phyloP scores from a whole-genome alignment of 30 jellyfish, hydroid and myxozoan genomes.

The Hydractinia echinata region DNA sequence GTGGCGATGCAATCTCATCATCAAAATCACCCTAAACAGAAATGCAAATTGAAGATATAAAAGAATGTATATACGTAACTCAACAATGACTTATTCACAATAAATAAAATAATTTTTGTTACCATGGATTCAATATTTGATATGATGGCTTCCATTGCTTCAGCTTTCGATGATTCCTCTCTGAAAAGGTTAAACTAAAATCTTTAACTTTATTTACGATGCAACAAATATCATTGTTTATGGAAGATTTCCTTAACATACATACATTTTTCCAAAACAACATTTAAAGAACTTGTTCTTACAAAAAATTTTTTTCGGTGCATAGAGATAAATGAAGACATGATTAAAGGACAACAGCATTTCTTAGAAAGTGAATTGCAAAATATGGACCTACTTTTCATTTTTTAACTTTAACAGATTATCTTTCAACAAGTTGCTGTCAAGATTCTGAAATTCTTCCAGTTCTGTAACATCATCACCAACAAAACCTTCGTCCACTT shows the following conservation, averaged over 20 bases:
- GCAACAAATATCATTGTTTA: not conserved
- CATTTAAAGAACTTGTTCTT: not conserved
- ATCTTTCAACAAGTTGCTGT: slow-evolving; percentile 69
- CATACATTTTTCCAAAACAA: not conserved
- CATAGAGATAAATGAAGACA: too few relatives aligned
- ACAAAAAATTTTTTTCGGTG: not conserved
- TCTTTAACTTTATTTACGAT: not conserved
- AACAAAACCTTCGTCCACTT: slow-evolving; percentile 47
- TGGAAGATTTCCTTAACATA: not conserved
- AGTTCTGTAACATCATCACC: slow-evolving; percentile 78
- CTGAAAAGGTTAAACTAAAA: not conserved
- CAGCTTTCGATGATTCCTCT: slow-evolving; percentile 37
- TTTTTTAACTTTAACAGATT: slow-evolving; percentile 65
- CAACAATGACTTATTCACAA: too few relatives aligned
- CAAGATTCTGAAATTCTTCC: slow-evolving; percentile 86
- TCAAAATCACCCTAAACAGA: slow-evolving; percentile 79
- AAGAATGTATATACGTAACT: too few relatives aligned
- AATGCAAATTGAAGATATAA: not conserved
- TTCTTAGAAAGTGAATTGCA: too few relatives aligned
- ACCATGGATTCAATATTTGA: slow-evolving; percentile 91
- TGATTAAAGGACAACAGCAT: too few relatives aligned
- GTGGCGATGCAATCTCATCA: slow-evolving; percentile 88
- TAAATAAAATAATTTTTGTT: not conserved
- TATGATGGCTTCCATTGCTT: slow-evolving; percentile 92
- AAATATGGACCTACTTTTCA: slow-evolving; percentile 54